These are phyloP conservation scores for Ryuthela nishihirai DNA, from an alignment of 2,888 invertebrate genomes.

Conservation along the genomic window DNA sequence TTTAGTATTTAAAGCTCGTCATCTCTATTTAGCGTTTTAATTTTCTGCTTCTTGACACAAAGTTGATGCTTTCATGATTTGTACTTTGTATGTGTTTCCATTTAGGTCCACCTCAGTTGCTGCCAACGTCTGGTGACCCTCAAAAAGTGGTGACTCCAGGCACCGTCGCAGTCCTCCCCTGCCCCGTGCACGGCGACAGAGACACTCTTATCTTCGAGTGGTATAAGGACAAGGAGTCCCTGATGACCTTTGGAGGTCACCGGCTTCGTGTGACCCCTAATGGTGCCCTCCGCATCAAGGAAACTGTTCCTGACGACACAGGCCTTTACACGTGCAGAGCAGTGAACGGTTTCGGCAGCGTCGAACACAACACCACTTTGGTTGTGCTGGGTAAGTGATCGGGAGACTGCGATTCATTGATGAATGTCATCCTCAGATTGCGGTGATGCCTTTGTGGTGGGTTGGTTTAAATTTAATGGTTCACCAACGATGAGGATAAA, in stretches of 20 bases:
- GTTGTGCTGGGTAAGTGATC: conserved; percentile 34
- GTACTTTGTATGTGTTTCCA: too few species aligned
- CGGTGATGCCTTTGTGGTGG: too few species aligned
- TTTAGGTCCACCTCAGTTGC: conserved; percentile 32
- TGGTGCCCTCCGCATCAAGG: conserved; percentile 34
- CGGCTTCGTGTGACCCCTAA: conserved; percentile 19
- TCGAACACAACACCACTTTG: conserved; percentile 29
- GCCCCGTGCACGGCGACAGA: conserved; percentile 18
- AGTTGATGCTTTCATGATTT: too few species aligned
- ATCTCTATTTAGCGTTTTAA: too few species aligned
- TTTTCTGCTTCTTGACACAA: too few species aligned
- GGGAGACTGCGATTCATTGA: too few species aligned
- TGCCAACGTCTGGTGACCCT: not conserved
- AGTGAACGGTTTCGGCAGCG: conserved; percentile 37
- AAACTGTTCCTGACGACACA: conserved; percentile 31
- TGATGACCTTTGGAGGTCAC: conserved; percentile 12
- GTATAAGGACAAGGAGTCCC: conserved; percentile 29
- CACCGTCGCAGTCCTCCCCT: conserved; percentile 11
- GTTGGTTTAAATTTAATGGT: too few species aligned
- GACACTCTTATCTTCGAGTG: conserved; percentile 29
- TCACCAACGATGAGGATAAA: too few species aligned
- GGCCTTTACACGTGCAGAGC: conserved; percentile 35
- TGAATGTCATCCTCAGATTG: too few species aligned
- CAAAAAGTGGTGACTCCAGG: conserved; percentile 22
- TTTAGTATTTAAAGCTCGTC: too few species aligned